These are phyloP conservation scores for Callipepla squamata DNA, from an alignment of 2,113 vertebrate species.

Conservation along the genomic window DNA sequence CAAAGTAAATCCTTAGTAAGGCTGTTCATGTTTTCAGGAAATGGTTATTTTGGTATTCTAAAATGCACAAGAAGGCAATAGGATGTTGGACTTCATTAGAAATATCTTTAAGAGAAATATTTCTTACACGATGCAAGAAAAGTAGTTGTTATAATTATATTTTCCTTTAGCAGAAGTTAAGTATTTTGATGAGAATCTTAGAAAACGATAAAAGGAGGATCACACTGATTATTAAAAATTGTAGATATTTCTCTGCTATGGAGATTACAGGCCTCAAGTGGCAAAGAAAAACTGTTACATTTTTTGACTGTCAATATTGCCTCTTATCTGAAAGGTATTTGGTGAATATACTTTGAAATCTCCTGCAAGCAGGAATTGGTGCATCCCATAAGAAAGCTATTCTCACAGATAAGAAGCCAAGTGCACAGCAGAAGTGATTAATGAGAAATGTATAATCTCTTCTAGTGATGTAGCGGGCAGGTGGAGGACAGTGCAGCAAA, in stretches of 20 bases:
- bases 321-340: conserved; percentile 35
- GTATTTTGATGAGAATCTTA: neutral
- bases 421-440: conserved; percentile 44
- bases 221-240: conserved; percentile 14
- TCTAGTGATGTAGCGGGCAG: neutral
- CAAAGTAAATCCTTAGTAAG: neutral
- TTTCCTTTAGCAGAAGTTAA: neutral
- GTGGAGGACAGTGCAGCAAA: conserved; percentile 27
- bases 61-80: neutral
- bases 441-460: conserved; percentile 6
- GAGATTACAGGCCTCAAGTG: neutral
- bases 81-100: neutral
- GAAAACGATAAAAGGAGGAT: conserved; percentile 5
- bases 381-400: conserved; percentile 26
- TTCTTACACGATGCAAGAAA: neutral
- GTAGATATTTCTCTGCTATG: conserved; percentile 1
- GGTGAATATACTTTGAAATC: conserved; percentile 39
- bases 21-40: neutral
- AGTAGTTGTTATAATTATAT: neutral
- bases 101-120: neutral
- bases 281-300: conserved; percentile 9
- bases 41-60: neutral
- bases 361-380: conserved; percentile 1
- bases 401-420: conserved; percentile 53
- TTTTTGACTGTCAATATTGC: conserved; percentile 34